phyloP scores from a whole-genome alignment of 2,113 vertebrate species.

The Salvelinus fontinalis region DNA sequence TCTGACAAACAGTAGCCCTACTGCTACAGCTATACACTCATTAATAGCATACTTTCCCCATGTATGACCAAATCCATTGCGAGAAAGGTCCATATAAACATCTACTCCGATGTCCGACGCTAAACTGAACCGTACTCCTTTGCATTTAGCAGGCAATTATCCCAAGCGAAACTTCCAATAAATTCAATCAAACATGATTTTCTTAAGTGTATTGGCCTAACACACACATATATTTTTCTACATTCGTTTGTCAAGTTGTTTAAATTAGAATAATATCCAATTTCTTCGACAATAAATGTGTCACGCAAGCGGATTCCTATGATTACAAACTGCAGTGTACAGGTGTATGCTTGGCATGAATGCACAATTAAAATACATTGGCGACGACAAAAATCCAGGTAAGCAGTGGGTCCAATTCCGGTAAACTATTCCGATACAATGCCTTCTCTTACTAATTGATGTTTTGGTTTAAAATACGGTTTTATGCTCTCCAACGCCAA shows the following conservation, averaged over 20 bases:
- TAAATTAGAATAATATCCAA: too few species aligned
- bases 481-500: neutral
- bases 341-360: neutral
- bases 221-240: too few species aligned
- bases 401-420: neutral
- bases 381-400: neutral
- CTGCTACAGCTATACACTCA: neutral
- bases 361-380: neutral
- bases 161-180: neutral
- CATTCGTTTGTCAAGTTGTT: too few species aligned
- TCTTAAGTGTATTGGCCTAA: too few species aligned
- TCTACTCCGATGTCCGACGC: neutral
- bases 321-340: neutral
- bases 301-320: neutral
- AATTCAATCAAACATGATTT: neutral
- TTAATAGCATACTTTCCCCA: neutral
- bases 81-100: neutral
- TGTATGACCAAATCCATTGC: neutral
- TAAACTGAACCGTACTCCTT: neutral
- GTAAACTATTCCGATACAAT: too few species aligned
- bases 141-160: too few species aligned
- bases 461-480: neutral
- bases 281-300: too few species aligned
- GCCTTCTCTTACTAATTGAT: neutral
- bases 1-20: slow-evolving; percentile 8